Conservation (phyloP, 1,140 invertebrate genomes). For the Drosophila pallidifrons region DNA sequence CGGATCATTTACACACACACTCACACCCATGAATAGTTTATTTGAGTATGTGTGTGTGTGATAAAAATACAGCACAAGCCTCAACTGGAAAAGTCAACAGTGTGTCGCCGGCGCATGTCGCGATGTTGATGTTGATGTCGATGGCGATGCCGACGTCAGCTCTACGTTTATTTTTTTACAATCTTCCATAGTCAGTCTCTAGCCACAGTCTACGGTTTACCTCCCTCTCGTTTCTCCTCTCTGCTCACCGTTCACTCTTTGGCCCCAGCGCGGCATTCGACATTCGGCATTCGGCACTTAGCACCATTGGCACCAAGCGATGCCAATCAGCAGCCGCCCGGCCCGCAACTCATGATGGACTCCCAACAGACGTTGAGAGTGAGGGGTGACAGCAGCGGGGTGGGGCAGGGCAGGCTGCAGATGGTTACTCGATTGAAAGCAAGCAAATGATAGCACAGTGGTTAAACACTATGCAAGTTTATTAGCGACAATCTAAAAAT, state of each 20-base stretch:
- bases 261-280: conserved; percentile 46
- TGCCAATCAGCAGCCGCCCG: conserved; percentile 72
- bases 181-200: conserved; percentile 10
- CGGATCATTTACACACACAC: conserved; percentile 62
- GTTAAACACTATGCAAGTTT: background rate
- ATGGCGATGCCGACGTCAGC: conserved; percentile 39
- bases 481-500: background rate
- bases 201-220: conserved; percentile 18
- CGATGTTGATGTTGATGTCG: conserved; percentile 45
- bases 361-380: background rate
- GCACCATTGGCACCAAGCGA: conserved; percentile 80
- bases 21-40: conserved; percentile 30
- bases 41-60: conserved; percentile 35
- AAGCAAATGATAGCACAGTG: conserved; percentile 26
- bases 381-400: background rate
- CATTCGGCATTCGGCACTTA: conserved; percentile 81
- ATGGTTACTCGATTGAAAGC: conserved; percentile 5
- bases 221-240: conserved; percentile 4
- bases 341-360: conserved; percentile 12
- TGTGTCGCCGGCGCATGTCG: conserved; percentile 66
- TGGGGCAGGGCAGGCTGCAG: background rate
- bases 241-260: conserved; percentile 11
- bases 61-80: conserved; percentile 36
- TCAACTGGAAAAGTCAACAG: conserved; percentile 76
- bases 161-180: conserved; percentile 39